Conservation (phyloP, 2,797 vertebrate genomes). For the Carapus acus region DNA sequence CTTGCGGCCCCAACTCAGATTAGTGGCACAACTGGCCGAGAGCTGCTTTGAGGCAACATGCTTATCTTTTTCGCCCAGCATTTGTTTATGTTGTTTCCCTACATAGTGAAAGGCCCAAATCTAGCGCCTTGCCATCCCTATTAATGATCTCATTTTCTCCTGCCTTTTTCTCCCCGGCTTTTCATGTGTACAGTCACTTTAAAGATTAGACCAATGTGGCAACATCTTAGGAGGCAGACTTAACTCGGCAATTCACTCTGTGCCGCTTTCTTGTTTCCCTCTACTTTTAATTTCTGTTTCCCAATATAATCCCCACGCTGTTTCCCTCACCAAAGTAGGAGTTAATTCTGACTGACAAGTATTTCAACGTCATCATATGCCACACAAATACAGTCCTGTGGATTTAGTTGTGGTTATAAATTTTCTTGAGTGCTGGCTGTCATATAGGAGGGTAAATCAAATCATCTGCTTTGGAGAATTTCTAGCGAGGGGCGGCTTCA, state of each 20-base stretch:
- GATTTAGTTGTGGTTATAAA: conserved; percentile 45
- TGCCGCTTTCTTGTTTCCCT: conserved; percentile 30
- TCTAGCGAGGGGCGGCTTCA: conserved; percentile 12
- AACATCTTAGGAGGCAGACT: conserved; percentile 38
- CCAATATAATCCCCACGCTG: conserved; percentile 55
- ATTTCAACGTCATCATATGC: conserved; percentile 17
- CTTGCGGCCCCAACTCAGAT: conserved; percentile 51
- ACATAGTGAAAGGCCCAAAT: conserved; percentile 62
- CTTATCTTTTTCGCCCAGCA: conserved; percentile 67
- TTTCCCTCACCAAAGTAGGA: conserved; percentile 36
- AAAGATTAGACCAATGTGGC: conserved; percentile 58
- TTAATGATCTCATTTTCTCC: conserved; percentile 69
- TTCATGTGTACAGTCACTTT: conserved; percentile 55
- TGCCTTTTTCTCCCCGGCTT: conserved; percentile 15
- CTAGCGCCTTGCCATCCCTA: conserved; percentile 57
- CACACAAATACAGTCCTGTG: conserved; percentile 32
- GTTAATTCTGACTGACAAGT: conserved; percentile 66
- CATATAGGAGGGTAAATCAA: conserved; percentile 49
- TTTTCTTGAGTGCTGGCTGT: conserved; percentile 39
- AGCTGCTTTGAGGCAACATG: conserved; percentile 55
- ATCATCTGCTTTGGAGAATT: conserved; percentile 40
- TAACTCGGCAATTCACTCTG: conserved; percentile 36
- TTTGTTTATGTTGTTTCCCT: conserved; percentile 65
- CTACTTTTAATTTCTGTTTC: conserved; percentile 56
- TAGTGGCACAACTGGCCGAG: conserved; percentile 52